These are phyloP conservation scores for Sinelater perroti DNA, from an alignment of 2,888 invertebrate species.

Conservation along the genomic window DNA sequence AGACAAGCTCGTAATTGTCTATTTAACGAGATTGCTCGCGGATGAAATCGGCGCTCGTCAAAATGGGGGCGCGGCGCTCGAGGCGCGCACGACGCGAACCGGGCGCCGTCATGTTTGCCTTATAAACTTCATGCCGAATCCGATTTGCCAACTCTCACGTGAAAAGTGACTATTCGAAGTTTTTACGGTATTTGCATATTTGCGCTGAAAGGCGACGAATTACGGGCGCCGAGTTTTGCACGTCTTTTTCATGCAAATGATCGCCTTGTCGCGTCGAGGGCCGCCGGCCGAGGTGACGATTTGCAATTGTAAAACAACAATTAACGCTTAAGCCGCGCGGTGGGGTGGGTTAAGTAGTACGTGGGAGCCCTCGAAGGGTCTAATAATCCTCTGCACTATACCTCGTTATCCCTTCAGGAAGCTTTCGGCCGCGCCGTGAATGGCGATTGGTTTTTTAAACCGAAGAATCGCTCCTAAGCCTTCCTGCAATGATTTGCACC, in stretches of 20 bases:
- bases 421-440: constrained; percentile 6
- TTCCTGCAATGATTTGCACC: not conserved
- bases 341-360: constrained; percentile 8
- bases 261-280: not conserved
- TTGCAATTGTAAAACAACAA: constrained; percentile 10
- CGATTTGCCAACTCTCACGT: constrained; percentile 48
- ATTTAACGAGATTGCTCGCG: constrained; percentile 24
- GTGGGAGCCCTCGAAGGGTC: constrained; percentile 6
- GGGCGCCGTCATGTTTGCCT: constrained; percentile 27
- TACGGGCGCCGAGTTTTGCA: not conserved
- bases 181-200: constrained; percentile 37
- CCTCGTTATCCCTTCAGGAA: constrained; percentile 29
- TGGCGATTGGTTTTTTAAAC: constrained; percentile 22
- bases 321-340: constrained; percentile 9
- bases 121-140: constrained; percentile 44
- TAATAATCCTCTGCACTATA: constrained; percentile 23
- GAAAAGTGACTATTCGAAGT: constrained; percentile 48
- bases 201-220: constrained; percentile 10
- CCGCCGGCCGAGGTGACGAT: constrained; percentile 2
- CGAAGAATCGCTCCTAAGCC: constrained; percentile 14
- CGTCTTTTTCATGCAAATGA: constrained; percentile 6
- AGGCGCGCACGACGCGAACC: not conserved
- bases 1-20: constrained; percentile 50
- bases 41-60: constrained; percentile 14
- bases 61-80: constrained; percentile 2